phyloP scores from a whole-genome alignment of 2,113 vertebrate genomes.

The Bufo bufo region DNA sequence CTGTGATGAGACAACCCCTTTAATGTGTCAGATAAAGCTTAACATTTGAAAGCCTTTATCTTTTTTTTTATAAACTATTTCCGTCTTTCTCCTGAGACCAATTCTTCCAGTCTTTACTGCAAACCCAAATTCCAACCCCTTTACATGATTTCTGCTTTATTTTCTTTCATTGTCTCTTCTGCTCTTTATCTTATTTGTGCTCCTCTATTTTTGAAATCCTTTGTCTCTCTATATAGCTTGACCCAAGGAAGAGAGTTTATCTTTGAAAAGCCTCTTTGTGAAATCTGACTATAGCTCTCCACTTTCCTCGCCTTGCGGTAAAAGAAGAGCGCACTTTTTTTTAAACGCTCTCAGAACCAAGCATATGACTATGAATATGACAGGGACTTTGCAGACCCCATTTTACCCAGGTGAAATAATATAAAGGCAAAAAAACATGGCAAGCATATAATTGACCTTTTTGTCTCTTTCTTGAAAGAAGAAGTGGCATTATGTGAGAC shows the following conservation, averaged over 20 bases:
- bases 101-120: not conserved
- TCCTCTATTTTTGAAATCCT: not conserved
- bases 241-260: conserved; percentile 20
- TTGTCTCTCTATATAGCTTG: conserved; percentile 15
- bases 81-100: not conserved
- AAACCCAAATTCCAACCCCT: not conserved
- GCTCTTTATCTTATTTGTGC: conserved; percentile 14
- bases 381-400: too few relatives aligned
- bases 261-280: conserved; percentile 24
- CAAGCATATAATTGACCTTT: not conserved
- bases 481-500: not conserved
- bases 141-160: not conserved
- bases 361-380: not conserved
- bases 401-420: not conserved
- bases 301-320: not conserved
- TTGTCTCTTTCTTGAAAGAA: not conserved
- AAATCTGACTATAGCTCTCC: conserved; percentile 17
- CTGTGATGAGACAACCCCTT: too few relatives aligned
- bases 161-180: not conserved
- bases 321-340: conserved; percentile 16
- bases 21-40: not conserved
- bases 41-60: not conserved
- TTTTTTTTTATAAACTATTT: not conserved
- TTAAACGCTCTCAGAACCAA: not conserved
- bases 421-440: not conserved